Evolutionary conservation across 1,140 invertebrate species (phyloP), one percentile per base, ranked within the genome.

Genomic region (Bilobella aurantiaca): DNA sequence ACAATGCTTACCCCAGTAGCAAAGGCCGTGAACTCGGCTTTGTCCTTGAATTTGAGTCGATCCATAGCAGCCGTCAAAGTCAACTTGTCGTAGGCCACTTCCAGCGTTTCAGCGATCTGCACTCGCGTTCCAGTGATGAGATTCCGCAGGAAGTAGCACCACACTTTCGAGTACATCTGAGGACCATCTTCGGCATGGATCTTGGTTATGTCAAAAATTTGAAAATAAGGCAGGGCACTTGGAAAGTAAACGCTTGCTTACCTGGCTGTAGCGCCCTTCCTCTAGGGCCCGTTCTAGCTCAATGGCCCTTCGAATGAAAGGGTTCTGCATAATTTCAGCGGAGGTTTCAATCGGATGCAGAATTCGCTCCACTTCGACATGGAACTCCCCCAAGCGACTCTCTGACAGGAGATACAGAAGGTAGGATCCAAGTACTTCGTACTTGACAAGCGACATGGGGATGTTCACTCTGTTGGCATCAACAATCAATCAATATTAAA

Each of bases 241-340:
- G 31, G 37, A 14, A 65, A 3, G 49, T 18, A 18, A 49, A 56
- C 14, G 49, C 28, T 56, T 25, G 69, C 67, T 69, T 76, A 88
- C 86, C 80, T 98, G 98, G 77, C 98, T 98, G 75, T 98, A 99
- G 65, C 91, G 94, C 28, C 96, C 96, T 79, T 99, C 96, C 94
- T 98, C 98, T 42, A 99, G 82, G 79, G 94, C 97, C 76, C 99
- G 96, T 75, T 99, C 96, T 69, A 99, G 42, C 47, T 61, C 58
- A 2, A 66, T 58, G 2, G 64, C 64, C 27, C 57, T 30, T 49
- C 53, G 60, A 31, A 66, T 61, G 37, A 29, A 66, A n/a, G 29
- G n/a, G 28, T 66, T 61, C 1, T 60, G 2, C 29, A 66, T 21
- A 5, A 56, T 56, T 27, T 46, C 42, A 27, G 47, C 42, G 23